Evolutionary conservation across 2,113 vertebrate species (phyloP).

Genomic region (Baryphthengus martii): DNA sequence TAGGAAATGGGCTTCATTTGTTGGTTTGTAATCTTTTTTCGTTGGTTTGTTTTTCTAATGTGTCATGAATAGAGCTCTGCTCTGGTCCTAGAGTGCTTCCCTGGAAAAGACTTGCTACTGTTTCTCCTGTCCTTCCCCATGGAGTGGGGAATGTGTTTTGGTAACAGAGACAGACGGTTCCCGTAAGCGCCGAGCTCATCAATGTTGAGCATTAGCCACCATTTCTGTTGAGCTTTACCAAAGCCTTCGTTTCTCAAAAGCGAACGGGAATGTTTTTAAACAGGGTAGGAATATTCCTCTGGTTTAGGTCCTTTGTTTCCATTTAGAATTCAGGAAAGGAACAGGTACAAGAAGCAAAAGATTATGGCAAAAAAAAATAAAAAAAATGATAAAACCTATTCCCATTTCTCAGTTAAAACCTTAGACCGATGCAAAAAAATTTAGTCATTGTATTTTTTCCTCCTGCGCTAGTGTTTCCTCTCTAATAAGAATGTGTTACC

Average conservation of each 20-base stretch:
- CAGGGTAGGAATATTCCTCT: neutral
- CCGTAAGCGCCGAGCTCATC: neutral
- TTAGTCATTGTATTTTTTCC: too few species aligned
- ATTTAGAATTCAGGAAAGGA: neutral
- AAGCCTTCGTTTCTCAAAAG: neutral
- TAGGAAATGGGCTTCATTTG: neutral
- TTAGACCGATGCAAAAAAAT: neutral
- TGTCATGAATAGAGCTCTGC: neutral
- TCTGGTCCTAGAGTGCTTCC: neutral
- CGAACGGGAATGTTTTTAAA: neutral
- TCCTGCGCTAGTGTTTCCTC: neutral
- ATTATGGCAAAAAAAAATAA: neutral
- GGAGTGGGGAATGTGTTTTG: neutral
- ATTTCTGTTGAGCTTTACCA: neutral
- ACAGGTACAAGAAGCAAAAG: neutral
- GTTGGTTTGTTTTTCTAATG: neutral
- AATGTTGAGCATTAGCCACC: neutral
- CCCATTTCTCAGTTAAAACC: neutral
- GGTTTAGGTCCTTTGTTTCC: neutral
- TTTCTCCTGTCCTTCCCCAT: neutral
- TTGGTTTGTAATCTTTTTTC: neutral
- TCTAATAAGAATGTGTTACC: neutral
- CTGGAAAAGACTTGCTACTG: neutral
- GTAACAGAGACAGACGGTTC: neutral
- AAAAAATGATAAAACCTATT: neutral